These are phyloP conservation scores for Eurystomus gularis DNA, from an alignment of 2,113 vertebrate genomes.

Conservation along the genomic window DNA sequence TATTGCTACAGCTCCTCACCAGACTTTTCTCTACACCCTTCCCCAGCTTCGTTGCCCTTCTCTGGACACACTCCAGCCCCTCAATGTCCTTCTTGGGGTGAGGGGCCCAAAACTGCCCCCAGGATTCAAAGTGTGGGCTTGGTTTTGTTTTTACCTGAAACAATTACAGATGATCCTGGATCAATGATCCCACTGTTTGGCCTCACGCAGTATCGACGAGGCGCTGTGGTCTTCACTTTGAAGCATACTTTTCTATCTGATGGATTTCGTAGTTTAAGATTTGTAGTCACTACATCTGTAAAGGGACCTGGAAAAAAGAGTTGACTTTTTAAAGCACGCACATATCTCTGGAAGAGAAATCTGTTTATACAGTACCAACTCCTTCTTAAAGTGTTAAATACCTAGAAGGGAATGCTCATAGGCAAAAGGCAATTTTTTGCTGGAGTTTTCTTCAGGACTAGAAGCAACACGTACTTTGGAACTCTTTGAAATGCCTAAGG, in stretches of 20 bases:
- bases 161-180: conserved; percentile 84
- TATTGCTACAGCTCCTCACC: too few species aligned
- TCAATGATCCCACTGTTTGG: conserved; percentile 97
- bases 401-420: neutral
- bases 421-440: neutral
- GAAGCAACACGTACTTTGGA: neutral
- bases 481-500: neutral
- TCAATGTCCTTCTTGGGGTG: too few species aligned
- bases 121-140: too few species aligned
- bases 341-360: neutral
- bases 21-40: too few species aligned
- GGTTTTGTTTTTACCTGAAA: conserved; percentile 82
- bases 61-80: too few species aligned
- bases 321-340: neutral
- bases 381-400: neutral
- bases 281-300: conserved; percentile 98
- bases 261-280: conserved; percentile 95
- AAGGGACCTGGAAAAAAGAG: conserved; percentile 85
- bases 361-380: neutral
- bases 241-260: conserved; percentile 97
- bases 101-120: too few species aligned
- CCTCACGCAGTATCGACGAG: conserved; percentile 96
- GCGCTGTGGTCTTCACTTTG: conserved; percentile 99
- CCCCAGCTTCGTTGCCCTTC: too few species aligned
- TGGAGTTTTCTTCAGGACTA: neutral